A percentile compares a stretch with the other conserved stretches of the same genome.
These are phyloP conservation scores for Latrodectus geometricus DNA, from an alignment of 1,140 invertebrate species.

Conservation along the genomic window DNA sequence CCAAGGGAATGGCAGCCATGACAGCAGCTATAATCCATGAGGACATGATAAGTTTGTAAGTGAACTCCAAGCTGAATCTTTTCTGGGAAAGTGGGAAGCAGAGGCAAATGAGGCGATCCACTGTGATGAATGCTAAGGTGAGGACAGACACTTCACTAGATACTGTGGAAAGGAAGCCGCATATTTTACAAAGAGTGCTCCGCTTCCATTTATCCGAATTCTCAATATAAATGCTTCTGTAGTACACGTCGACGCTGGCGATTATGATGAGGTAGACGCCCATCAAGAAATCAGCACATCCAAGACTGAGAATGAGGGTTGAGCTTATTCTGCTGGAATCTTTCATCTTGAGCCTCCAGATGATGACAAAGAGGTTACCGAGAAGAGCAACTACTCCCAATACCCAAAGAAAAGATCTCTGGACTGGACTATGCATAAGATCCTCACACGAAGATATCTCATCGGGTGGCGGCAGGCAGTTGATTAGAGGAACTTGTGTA, in stretches of 20 bases:
- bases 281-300: constrained; percentile 79
- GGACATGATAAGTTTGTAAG: constrained; percentile 72
- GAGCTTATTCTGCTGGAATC: constrained; percentile 66
- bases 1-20: constrained; percentile 76
- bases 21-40: constrained; percentile 78
- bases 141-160: constrained; percentile 77
- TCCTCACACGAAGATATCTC: constrained; percentile 72
- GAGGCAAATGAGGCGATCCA: constrained; percentile 81
- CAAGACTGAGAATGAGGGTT: constrained; percentile 44
- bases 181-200: constrained; percentile 69
- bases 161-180: constrained; percentile 71
- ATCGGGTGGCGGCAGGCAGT: constrained; percentile 69
- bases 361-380: constrained; percentile 70
- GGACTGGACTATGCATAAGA: constrained; percentile 70
- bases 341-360: constrained; percentile 67
- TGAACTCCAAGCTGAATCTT: constrained; percentile 73
- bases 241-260: constrained; percentile 75
- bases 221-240: constrained; percentile 69
- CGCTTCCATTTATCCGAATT: constrained; percentile 69
- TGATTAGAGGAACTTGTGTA: constrained; percentile 60
- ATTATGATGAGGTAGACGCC: constrained; percentile 82
- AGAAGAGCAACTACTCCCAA: constrained; percentile 70
- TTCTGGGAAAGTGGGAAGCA: constrained; percentile 76
- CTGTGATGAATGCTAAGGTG: constrained; percentile 81
- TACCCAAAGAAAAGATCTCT: constrained; percentile 70